phyloP scores from a whole-genome alignment of 2,888 invertebrate species.

The Thecophora atra region DNA sequence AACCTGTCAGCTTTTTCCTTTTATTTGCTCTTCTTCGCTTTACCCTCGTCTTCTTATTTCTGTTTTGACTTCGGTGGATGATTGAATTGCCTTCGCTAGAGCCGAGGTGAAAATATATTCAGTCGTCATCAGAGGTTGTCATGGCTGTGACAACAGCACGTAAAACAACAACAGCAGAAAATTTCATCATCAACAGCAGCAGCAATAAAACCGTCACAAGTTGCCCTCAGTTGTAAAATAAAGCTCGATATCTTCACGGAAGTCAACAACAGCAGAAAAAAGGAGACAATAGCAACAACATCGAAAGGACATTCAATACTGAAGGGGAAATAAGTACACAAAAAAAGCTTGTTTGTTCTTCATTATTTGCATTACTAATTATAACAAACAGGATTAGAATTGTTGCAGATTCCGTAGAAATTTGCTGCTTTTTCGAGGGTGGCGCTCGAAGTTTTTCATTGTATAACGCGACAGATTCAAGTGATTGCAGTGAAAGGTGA shows the following conservation, averaged over 20 bases:
- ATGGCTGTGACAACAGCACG: neutral
- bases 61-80: neutral
- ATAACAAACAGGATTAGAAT: constrained; percentile 61
- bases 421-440: constrained; percentile 21
- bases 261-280: constrained; percentile 39
- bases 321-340: constrained; percentile 11
- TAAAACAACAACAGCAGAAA: constrained; percentile 6
- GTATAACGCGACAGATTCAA: no score
- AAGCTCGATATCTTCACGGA: constrained; percentile 30
- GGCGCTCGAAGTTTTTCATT: neutral
- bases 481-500: no score
- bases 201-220: constrained; percentile 12
- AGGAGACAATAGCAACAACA: constrained; percentile 20
- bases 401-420: constrained; percentile 39
- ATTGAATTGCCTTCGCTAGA: constrained; percentile 33
- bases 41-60: neutral
- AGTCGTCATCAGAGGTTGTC: no score
- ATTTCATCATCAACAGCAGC: constrained; percentile 10
- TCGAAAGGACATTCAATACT: neutral
- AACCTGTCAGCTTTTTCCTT: neutral
- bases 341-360: constrained; percentile 38
- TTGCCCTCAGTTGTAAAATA: constrained; percentile 2
- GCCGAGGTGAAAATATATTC: constrained; percentile 21
- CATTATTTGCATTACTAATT: constrained; percentile 65
- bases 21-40: neutral